Percentiles rank a stretch among this genome's conserved stretches.
Conservation (phyloP, 2,888 invertebrate species). For the Pherbina coryleti region DNA sequence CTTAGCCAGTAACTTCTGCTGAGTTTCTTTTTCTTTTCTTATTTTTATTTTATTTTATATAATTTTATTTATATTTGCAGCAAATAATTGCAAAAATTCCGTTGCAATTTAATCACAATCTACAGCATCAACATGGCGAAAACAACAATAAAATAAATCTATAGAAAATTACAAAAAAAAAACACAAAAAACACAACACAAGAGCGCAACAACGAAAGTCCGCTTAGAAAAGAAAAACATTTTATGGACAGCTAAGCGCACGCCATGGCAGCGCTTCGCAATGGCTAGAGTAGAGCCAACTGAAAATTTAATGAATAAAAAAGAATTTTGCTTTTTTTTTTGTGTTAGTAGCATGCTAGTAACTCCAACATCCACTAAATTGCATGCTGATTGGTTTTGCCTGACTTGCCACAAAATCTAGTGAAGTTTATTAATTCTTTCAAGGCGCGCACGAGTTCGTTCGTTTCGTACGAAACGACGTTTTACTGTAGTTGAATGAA, state of each 20-base stretch:
- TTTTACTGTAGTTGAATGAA: constrained; percentile 12
- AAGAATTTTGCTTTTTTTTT: neutral
- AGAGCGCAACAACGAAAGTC: neutral
- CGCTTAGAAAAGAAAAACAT: neutral
- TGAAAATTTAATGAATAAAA: neutral
- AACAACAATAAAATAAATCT: neutral
- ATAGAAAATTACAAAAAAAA: neutral
- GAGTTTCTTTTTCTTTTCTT: neutral
- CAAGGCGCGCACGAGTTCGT: neutral
- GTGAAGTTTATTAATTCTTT: neutral
- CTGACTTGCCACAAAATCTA: constrained; percentile 38
- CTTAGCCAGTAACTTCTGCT: too few species aligned
- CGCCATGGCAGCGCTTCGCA: constrained; percentile 25
- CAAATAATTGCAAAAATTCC: constrained; percentile 22
- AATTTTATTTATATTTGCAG: neutral
- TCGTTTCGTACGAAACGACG: neutral
- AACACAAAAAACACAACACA: neutral
- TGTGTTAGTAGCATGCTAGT: neutral
- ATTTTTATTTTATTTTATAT: neutral
- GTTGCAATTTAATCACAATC: constrained; percentile 18
- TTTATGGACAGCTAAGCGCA: constrained; percentile 45
- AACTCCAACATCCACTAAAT: neutral
- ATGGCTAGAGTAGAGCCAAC: neutral
- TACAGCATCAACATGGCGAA: neutral
- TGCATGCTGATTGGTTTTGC: neutral